Conservation (phyloP, 2,113 vertebrate species). For the Lycocorax pyrrhopterus region DNA sequence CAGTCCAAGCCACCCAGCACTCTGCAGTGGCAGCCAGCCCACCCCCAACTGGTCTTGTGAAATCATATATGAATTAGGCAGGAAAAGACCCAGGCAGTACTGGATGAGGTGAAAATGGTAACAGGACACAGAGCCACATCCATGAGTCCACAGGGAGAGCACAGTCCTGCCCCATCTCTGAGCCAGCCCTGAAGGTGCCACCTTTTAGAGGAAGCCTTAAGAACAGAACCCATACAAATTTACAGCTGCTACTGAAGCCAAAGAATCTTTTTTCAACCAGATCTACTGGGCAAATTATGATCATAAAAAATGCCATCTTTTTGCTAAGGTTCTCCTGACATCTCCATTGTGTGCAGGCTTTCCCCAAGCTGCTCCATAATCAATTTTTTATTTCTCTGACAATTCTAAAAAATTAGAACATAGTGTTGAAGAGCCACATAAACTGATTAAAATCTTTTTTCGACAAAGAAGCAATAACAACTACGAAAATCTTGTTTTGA, state of each 20-base stretch:
- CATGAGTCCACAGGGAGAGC: rapidly evolving
- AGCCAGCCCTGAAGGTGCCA: background rate
- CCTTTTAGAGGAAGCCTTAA: background rate
- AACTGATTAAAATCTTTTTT: background rate
- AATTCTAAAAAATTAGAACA: background rate
- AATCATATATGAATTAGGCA: background rate
- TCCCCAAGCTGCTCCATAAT: background rate
- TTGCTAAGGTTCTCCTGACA: background rate
- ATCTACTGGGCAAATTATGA: background rate
- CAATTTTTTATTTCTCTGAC: background rate
- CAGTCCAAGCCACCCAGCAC: slow-evolving; percentile 28
- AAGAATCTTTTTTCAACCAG: background rate
- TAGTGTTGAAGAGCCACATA: background rate
- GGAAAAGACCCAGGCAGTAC: background rate
- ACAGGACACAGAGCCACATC: background rate
- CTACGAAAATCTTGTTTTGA: background rate
- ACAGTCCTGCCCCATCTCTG: background rate
- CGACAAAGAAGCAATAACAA: background rate
- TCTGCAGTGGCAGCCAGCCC: background rate
- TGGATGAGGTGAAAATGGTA: background rate
- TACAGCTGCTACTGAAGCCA: background rate
- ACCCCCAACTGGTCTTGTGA: background rate
- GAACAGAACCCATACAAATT: background rate
- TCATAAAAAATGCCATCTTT: background rate
- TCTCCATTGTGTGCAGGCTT: background rate